A percentile compares a stretch with the other conserved stretches of the same genome.
These are phyloP conservation scores for Meandrusa payeni DNA, from an alignment of 2,888 invertebrate genomes.

Conservation along the genomic window DNA sequence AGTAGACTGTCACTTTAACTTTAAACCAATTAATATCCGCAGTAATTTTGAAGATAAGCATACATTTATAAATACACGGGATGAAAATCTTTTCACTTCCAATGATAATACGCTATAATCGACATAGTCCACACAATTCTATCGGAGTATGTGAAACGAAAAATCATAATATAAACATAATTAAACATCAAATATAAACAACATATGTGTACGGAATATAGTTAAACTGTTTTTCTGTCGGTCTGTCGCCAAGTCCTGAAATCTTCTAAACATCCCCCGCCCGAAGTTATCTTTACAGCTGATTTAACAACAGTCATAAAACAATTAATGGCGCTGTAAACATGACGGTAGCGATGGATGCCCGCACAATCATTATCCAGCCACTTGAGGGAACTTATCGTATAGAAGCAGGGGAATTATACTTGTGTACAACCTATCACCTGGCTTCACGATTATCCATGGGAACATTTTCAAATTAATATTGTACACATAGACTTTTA, in stretches of 20 bases:
- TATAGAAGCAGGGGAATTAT: constrained; percentile 28
- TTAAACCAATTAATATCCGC: too few relatives aligned
- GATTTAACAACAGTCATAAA: constrained; percentile 61
- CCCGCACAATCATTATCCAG: constrained; percentile 37
- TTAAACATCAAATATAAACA: too few relatives aligned
- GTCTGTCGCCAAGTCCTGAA: constrained; percentile 41
- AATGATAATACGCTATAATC: too few relatives aligned
- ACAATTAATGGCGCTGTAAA: constrained; percentile 69
- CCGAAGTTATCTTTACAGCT: constrained; percentile 63
- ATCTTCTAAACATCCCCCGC: constrained; percentile 58
- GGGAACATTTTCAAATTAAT: constrained; percentile 49
- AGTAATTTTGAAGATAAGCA: too few relatives aligned
- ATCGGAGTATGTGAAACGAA: too few relatives aligned
- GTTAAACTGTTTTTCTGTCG: constrained; percentile 21
- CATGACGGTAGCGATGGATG: constrained; percentile 54
- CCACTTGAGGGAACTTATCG: constrained; percentile 50
- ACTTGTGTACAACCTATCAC: constrained; percentile 35
- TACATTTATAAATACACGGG: too few relatives aligned
- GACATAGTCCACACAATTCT: too few relatives aligned
- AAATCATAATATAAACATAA: too few relatives aligned
- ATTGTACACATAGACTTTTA: too few relatives aligned
- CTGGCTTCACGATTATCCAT: constrained; percentile 41
- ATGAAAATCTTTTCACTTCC: too few relatives aligned
- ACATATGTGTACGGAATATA: background rate
- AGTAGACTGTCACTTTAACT: too few relatives aligned